Evolutionary conservation across 2,113 vertebrate genomes (phyloP), one percentile per base, ranked within the genome.

Genomic region (Nyctereutes procyonoides): DNA sequence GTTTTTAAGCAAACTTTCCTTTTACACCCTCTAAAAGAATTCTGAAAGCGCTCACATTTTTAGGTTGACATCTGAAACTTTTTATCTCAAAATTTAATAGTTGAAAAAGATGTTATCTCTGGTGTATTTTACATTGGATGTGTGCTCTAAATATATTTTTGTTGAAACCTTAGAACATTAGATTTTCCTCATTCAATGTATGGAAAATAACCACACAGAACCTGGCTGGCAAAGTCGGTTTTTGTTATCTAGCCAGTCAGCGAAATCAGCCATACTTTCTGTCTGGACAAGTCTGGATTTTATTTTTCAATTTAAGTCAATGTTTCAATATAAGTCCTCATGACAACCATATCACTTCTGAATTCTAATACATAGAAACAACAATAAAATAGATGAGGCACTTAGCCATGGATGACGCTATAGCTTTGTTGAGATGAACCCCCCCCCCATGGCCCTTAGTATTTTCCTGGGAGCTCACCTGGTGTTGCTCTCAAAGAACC

Each of bases 271-370:
- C 6, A 3, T n/a, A 20, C 69, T 93, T 93, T 84, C 81, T 88
- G 80, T 90, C 51, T 38, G 35, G 43, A 65, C 60, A 90, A 53
- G 53, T 88, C 87, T 92, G 73, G 73, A 74, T 92, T 89, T 92
- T 58, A 73, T 89, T 95, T 94, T 87, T 89, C 35, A 63, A 9
- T 84, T 81, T 88, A 92, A 83, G 32, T 76, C 56, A 71, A 14
- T 71, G 63, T 96, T 97, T 96, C 90, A 32, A 15, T 67, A 24
- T 60, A 82, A 60, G 15, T 92, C n/a, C 38, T 81, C 53, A 22
- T 65, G 56, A 53, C 73, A 95, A 77, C 53, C 84, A 17, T 65
- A 35, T 84, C 69, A 35, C 74, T 80, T 55, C 19, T 90, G 69
- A 84, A 81, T 94, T 95, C 43, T 73, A 88, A 76, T 76, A 14